Base-by-base conservation (phyloP, 2,888 invertebrate genomes). In the Lasioglossum oenotherae region DNA sequence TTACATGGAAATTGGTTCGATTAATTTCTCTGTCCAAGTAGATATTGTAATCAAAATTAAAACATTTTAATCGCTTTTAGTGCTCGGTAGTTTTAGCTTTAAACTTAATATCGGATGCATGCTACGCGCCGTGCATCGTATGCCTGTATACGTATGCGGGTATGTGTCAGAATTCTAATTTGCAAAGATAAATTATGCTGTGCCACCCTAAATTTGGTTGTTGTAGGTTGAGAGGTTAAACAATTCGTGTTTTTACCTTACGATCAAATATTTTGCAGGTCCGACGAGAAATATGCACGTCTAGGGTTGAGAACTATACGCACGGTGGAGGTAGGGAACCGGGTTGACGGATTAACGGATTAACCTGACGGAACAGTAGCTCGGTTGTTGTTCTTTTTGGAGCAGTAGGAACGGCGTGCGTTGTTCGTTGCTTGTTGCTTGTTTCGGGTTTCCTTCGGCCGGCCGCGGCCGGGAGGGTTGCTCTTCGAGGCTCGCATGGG, bases 401-500 rank as follows among this genome's bases (percentile, higher is more conserved):
- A 53, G n/a, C n/a, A n/a, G 23, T 23, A 6, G 6, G 19, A 19
- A 49, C 49, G 49, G 2, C 6, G 49, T 2, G 5, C 49, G 49
- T 49, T 49, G 49, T 16, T 46, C 46, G 46, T 46, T 46, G 46
- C 16, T 49, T 6, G 23, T 23, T 49, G 19, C 49, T 46, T 2
- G 49, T 49, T 49, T 19, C 49, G 16, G 14, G 60, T 64, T 64
- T n/a, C 60, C 31, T n/a, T 64, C 27, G 27, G 60, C 60, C 16
- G 60, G 6, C 74, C 16, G 27, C 60, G 27, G 60, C 80, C 12
- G 27, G 74, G 73, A 67, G 73, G 79, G 85, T 69, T 35, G 38
- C 38, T 81, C 81, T 78, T 84, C 81, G 86, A 84, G 84, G 53
- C 64, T 74, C 23, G 75, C 73, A 75, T 82, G 80, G 80, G 89